phyloP scores from a whole-genome alignment of 1,140 invertebrate genomes.

The Hylaeus anthracinus region DNA sequence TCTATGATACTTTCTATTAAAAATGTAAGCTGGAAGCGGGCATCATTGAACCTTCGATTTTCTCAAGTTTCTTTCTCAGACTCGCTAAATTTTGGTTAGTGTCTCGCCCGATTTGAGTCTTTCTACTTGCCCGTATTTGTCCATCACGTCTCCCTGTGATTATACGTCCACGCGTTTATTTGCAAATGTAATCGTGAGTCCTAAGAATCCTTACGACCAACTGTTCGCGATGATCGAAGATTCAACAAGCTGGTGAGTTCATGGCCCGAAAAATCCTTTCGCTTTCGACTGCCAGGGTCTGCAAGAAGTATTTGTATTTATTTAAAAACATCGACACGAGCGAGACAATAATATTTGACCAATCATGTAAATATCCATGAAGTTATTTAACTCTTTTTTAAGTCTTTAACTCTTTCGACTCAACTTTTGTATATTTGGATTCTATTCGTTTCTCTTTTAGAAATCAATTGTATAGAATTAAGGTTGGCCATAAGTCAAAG shows the following conservation, averaged over 20 bases:
- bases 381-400: no score
- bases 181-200: not conserved
- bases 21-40: not conserved
- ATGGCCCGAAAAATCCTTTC: not conserved
- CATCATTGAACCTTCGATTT: no score
- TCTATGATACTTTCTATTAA: not conserved
- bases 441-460: no score
- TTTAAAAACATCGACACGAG: no score
- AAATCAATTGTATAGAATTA: no score
- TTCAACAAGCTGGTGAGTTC: not conserved
- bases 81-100: not conserved
- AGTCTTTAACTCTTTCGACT: no score
- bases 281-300: not conserved
- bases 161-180: not conserved
- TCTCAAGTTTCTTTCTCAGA: not conserved
- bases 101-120: not conserved
- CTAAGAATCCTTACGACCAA: not conserved
- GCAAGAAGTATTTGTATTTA: no score
- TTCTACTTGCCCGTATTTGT: not conserved
- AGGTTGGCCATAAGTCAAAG: no score
- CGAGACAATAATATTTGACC: no score
- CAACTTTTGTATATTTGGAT: no score
- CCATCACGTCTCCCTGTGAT: not conserved
- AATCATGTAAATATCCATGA: no score
- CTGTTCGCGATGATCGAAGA: not conserved